A percentile compares a stretch with the other conserved stretches of the same genome.
Conservation (phyloP, 2,797 vertebrate species). For the Australoheros facetus region DNA sequence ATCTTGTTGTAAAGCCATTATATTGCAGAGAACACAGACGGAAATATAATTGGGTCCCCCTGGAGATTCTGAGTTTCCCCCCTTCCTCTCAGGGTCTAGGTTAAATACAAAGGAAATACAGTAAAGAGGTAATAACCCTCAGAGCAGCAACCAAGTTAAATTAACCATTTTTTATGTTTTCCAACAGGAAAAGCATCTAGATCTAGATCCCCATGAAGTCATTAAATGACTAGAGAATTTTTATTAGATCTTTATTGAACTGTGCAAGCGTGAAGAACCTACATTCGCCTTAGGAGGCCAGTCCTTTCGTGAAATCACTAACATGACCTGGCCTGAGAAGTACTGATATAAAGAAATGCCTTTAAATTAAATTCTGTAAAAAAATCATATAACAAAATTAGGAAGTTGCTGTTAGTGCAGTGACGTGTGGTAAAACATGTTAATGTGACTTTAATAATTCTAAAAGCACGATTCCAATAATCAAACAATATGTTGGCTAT, state of each 20-base stretch:
- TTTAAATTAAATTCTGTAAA: background rate
- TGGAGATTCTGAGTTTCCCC: conserved; percentile 55
- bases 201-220: conserved; percentile 29
- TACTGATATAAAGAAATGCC: background rate
- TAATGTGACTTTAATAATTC: conserved; percentile 5
- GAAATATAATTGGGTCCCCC: conserved; percentile 62
- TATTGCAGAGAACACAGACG: conserved; percentile 34
- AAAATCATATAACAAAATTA: background rate
- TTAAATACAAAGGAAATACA: conserved; percentile 70
- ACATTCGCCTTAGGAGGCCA: background rate
- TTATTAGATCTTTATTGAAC: conserved; percentile 47
- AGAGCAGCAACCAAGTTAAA: conserved; percentile 50
- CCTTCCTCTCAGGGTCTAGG: conserved; percentile 58
- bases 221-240: conserved; percentile 38
- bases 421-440: background rate
- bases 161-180: conserved; percentile 47
- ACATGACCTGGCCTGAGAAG: background rate
- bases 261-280: conserved; percentile 37
- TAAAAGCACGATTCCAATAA: background rate
- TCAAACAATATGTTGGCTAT: background rate
- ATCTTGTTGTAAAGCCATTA: conserved; percentile 55
- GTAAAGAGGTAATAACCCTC: conserved; percentile 59
- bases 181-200: conserved; percentile 15
- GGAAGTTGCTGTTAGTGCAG: background rate
- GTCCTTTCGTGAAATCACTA: conserved; percentile 5